Conservation (phyloP, 2,888 invertebrate species). For the Amphimallon solstitiale region DNA sequence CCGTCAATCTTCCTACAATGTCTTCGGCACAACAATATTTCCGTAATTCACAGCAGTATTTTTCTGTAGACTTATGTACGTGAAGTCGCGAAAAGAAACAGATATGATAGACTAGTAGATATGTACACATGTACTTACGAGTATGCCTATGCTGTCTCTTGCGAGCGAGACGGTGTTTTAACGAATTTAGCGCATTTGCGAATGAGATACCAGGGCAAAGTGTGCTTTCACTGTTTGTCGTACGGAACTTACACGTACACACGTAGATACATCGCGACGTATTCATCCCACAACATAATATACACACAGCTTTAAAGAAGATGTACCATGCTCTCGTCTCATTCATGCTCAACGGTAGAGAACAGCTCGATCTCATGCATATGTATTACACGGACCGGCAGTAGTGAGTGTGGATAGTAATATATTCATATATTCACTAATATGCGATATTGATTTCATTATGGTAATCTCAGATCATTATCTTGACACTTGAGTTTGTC, state of each 20-base stretch:
- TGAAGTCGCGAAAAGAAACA: conserved; percentile 1
- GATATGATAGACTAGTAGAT: background rate
- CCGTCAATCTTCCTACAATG: conserved; percentile 26
- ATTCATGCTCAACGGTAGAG: conserved; percentile 48
- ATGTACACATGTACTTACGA: background rate
- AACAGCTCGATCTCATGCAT: conserved; percentile 47
- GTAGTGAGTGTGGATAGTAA: conserved; percentile 53
- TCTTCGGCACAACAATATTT: conserved; percentile 15
- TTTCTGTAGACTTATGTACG: conserved; percentile 10
- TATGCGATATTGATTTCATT: conserved; percentile 63
- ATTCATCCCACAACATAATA: conserved; percentile 46
- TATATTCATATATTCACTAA: conserved; percentile 63
- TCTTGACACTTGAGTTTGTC: conserved; percentile 61
- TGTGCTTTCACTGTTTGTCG: conserved; percentile 38
- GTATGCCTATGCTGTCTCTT: background rate
- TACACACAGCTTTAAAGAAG: conserved; percentile 50
- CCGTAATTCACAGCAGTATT: conserved; percentile 18
- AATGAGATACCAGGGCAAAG: conserved; percentile 32
- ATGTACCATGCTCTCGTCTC: conserved; percentile 50
- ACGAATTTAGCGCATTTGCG: conserved; percentile 34
- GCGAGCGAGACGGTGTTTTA: conserved; percentile 24
- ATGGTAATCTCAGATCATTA: conserved; percentile 62
- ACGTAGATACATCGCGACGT: conserved; percentile 36
- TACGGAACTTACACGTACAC: conserved; percentile 15
- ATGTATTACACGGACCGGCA: conserved; percentile 50